These are phyloP conservation scores for Phoeniculus purpureus DNA, from an alignment of 2,797 vertebrate species.

Conservation along the genomic window DNA sequence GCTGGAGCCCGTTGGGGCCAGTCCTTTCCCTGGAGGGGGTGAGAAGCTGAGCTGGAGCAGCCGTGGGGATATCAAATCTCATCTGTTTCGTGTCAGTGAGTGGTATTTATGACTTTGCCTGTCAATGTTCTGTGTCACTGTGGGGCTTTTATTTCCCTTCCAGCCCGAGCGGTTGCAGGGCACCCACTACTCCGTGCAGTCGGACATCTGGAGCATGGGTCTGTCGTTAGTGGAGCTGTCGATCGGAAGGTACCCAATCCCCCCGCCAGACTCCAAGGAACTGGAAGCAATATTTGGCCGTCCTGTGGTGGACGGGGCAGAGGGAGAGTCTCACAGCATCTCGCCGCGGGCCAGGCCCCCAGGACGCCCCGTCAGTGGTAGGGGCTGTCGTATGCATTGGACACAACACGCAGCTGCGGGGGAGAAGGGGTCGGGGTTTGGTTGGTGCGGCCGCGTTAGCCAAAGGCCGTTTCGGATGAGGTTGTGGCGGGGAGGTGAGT, in stretches of 20 bases:
- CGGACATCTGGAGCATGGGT: conserved; percentile 99
- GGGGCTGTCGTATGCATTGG: conserved; percentile 24
- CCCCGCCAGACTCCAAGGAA: conserved; percentile 94
- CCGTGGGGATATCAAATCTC: not conserved
- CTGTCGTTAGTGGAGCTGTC: conserved; percentile 96
- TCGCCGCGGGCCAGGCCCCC: conserved; percentile 90
- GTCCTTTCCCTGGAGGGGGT: not conserved
- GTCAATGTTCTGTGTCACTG: accelerated
- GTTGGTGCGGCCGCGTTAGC: not conserved
- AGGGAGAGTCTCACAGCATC: conserved; percentile 86
- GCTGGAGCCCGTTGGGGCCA: not conserved
- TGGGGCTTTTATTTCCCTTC: conserved; percentile 35
- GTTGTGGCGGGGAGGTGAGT: not conserved
- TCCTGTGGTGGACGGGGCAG: conserved; percentile 84
- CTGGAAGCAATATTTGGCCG: conserved; percentile 94
- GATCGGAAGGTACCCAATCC: conserved; percentile 96
- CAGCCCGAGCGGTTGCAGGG: conserved; percentile 98
- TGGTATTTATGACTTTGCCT: not conserved
- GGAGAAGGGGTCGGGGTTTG: not conserved
- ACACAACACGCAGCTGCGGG: not conserved
- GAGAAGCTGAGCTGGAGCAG: not conserved
- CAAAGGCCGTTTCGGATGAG: not conserved
- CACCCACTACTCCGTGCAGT: conserved; percentile 98
- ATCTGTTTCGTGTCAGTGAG: not conserved
- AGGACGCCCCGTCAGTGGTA: conserved; percentile 92